Evolutionary conservation across 37 sponge, comb jelly and placozoan genomes (phyloP).

Genomic region (Spongilla lacustris): DNA sequence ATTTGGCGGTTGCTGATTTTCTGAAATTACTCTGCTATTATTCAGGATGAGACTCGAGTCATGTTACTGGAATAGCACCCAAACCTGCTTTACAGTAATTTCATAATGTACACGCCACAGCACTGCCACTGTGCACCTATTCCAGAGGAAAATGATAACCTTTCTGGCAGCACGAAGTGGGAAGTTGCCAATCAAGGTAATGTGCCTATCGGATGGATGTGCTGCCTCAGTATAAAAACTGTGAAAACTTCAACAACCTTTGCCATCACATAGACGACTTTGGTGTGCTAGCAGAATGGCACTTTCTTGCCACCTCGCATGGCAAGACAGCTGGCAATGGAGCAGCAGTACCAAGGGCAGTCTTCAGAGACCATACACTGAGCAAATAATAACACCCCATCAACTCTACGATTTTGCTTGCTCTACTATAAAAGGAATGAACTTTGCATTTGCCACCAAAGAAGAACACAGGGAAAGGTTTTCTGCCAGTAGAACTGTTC

Average conservation of each 20-base stretch:
- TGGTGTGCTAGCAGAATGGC: conserved; percentile 48
- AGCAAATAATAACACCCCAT: conserved; percentile 50
- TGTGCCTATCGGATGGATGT: conserved; percentile 52
- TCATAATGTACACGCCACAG: conserved; percentile 45
- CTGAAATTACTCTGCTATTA: no score
- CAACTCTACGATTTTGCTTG: conserved; percentile 43
- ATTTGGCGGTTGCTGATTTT: no score
- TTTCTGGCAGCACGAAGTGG: conserved; percentile 9
- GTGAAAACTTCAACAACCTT: conserved; percentile 44
- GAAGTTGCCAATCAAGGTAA: conserved; percentile 6
- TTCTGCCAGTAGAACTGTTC: conserved; percentile 13
- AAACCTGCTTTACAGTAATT: conserved; percentile 41
- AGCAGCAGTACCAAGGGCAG: conserved; percentile 44
- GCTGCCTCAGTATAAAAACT: conserved; percentile 41
- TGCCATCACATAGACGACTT: conserved; percentile 37
- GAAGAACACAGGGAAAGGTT: conserved; percentile 10
- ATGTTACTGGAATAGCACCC: conserved; percentile 61
- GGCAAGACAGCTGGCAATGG: conserved; percentile 60
- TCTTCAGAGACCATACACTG: conserved; percentile 45
- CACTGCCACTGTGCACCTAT: conserved; percentile 37
- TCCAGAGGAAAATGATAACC: conserved; percentile 3
- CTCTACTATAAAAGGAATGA: conserved; percentile 5
- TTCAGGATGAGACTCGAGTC: no score
- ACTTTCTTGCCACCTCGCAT: conserved; percentile 58
- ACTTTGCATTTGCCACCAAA: conserved; percentile 21